Evolutionary conservation across 2,888 invertebrate genomes (phyloP).

Genomic region (Idaea biselata): DNA sequence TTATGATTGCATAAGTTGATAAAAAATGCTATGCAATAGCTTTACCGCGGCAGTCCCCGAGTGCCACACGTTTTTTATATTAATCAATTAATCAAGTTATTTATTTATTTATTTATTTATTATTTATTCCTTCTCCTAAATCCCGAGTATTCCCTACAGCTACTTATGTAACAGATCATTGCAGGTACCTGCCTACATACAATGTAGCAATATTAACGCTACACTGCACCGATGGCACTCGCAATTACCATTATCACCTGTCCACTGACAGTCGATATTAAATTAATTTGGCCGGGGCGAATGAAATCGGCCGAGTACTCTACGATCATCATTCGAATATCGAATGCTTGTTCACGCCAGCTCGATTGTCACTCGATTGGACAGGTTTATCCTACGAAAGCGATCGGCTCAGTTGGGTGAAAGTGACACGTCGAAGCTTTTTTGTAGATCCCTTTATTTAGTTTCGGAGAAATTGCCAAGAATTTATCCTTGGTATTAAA

Average conservation of each 20-base stretch:
- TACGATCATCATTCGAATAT: conserved; percentile 7
- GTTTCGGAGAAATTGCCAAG: conserved; percentile 1
- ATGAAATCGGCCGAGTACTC: conserved; percentile 21
- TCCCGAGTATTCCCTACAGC: not conserved
- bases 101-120: too few relatives aligned
- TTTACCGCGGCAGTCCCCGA: too few relatives aligned
- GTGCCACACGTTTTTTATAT: too few relatives aligned
- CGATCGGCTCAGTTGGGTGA: conserved; percentile 18
- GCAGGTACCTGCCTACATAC: not conserved
- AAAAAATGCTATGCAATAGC: too few relatives aligned
- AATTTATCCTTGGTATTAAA: conserved; percentile 1
- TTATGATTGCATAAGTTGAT: too few relatives aligned
- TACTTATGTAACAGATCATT: not conserved
- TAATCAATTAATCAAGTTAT: too few relatives aligned
- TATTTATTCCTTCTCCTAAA: too few relatives aligned
- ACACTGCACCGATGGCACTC: conserved; percentile 25
- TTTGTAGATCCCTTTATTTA: conserved; percentile 3
- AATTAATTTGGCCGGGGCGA: conserved; percentile 34
- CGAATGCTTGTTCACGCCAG: conserved; percentile 31
- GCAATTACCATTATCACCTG: conserved; percentile 46
- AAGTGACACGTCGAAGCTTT: conserved; percentile 17
- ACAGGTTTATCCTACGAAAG: conserved; percentile 28
- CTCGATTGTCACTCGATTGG: conserved; percentile 41
- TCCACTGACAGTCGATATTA: conserved; percentile 35
- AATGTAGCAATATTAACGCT: conserved; percentile 29